Conservation (phyloP, 37 sponge, comb jelly and placozoan genomes). For the Ephydatia muelleri region DNA sequence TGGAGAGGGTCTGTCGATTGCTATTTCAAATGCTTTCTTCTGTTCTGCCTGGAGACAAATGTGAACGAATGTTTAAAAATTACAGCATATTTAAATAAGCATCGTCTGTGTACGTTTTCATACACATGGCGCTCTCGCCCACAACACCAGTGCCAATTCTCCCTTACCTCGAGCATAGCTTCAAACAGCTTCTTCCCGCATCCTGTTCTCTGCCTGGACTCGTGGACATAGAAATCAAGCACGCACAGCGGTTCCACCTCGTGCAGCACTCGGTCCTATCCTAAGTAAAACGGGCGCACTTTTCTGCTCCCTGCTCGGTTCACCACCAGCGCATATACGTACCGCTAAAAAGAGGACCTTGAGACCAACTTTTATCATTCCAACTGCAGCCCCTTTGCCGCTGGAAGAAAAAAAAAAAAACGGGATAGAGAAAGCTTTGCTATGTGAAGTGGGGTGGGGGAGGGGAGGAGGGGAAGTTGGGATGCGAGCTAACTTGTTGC, state of each 20-base stretch:
- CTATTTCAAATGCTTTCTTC: slow-evolving; percentile 62
- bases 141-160: not conserved
- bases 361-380: slow-evolving; percentile 85
- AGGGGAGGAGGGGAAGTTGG: not conserved
- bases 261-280: slow-evolving; percentile 56
- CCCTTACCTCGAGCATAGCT: slow-evolving; percentile 71
- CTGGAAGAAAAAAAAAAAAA: slow-evolving; percentile 8
- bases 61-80: not conserved
- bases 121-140: slow-evolving; percentile 15
- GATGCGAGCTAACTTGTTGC: not conserved
- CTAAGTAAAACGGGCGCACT: slow-evolving; percentile 22
- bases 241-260: slow-evolving; percentile 89
- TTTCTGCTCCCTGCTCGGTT: not conserved
- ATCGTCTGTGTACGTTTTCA: no score
- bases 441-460: not conserved
- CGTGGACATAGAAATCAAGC: slow-evolving; percentile 96
- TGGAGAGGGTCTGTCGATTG: slow-evolving; percentile 92
- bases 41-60: slow-evolving; percentile 67
- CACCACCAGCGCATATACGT: not conserved
- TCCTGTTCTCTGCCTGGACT: slow-evolving; percentile 86
- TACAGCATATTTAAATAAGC: no score
- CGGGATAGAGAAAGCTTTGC: not conserved
- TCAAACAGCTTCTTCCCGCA: slow-evolving; percentile 89
- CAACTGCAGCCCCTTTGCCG: slow-evolving; percentile 73
- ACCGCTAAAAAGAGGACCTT: slow-evolving; percentile 79